Base-by-base conservation (phyloP, 23 tunicate species). In the Phallusia fumigata region DNA sequence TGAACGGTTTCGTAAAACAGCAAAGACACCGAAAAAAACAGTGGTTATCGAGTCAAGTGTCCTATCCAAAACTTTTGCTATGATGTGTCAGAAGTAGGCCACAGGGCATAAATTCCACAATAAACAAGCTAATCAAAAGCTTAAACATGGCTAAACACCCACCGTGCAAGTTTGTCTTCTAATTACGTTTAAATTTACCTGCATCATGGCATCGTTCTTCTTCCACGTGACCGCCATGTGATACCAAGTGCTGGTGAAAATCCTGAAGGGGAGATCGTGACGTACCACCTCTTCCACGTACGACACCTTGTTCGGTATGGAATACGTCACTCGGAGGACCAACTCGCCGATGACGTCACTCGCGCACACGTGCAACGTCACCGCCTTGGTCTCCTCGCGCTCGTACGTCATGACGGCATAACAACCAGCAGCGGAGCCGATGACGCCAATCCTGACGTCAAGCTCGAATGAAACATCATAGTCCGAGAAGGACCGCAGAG, bases 181-280 rank as follows among this genome's bases (percentile, higher is more conserved):
- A n/a, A n/a, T n/a, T 44, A 18, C 28, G 10, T 58, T 53, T 12
- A 80, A 58, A 33, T 34, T 31, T 35, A 83, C 86, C 86, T 74
- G 69, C 65, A 83, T 19, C 36, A 83, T 31, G 30, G 77, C 47
- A 26, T 73, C 86, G 44, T 73, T 83, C 58, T 83, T 73, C 52
- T 83, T 74, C 86, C 86, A 83, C 15, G 51, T 74, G 36, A 83
- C 30, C n/a, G 77, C 85, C 34, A 65, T 18, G 36, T 65, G 85
- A 65, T 72, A 82, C 85, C 85, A 82, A 33, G 77, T 65, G 16
- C 28, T 31, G 33, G 45, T 65, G 30, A 32, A 35, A 30, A 83
- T 65, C n/a, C 35, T 69, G 85, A 52, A 80, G 21, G 74, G 31
- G 18, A 52, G 58, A 19, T 65, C 52, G 78, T 52, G 65, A 35